phyloP scores from a whole-genome alignment of 2,888 invertebrate species.

The Caenorhabditis sulstoni region DNA sequence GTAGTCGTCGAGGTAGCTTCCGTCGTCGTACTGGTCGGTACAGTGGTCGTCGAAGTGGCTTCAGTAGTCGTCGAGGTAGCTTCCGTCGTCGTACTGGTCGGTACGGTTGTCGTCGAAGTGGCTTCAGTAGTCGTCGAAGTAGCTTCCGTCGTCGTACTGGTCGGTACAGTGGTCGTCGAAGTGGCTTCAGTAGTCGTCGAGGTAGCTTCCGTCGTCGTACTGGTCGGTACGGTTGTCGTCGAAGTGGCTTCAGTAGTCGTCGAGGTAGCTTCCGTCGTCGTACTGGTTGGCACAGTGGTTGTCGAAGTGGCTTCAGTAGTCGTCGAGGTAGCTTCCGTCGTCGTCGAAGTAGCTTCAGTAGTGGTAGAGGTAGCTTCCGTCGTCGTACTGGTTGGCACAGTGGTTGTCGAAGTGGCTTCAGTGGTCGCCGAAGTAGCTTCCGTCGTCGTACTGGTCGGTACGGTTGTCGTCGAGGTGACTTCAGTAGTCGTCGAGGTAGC shows the following conservation, averaged over 20 bases:
- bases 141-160: slow-evolving; percentile 12
- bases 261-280: not conserved
- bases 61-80: slow-evolving; percentile 8
- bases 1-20: slow-evolving; percentile 8
- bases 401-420: slow-evolving; percentile 4
- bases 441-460: slow-evolving; percentile 5
- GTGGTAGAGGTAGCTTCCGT: slow-evolving; percentile 1
- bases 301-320: slow-evolving; percentile 7
- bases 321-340: not conserved
- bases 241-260: slow-evolving; percentile 14
- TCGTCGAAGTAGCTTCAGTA: not conserved
- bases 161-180: slow-evolving; percentile 14
- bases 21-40: slow-evolving; percentile 25
- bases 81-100: slow-evolving; percentile 11
- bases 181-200: not conserved
- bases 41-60: slow-evolving; percentile 24
- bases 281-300: not conserved
- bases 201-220: slow-evolving; percentile 7
- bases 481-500: not conserved
- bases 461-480: slow-evolving; percentile 11
- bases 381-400: not conserved
- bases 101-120: slow-evolving; percentile 10
- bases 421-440: slow-evolving; percentile 13
- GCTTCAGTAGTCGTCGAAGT: slow-evolving; percentile 19
- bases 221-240: slow-evolving; percentile 1